These are phyloP conservation scores for Telmatherina bonti DNA, from an alignment of 2,797 vertebrate genomes.

Conservation along the genomic window DNA sequence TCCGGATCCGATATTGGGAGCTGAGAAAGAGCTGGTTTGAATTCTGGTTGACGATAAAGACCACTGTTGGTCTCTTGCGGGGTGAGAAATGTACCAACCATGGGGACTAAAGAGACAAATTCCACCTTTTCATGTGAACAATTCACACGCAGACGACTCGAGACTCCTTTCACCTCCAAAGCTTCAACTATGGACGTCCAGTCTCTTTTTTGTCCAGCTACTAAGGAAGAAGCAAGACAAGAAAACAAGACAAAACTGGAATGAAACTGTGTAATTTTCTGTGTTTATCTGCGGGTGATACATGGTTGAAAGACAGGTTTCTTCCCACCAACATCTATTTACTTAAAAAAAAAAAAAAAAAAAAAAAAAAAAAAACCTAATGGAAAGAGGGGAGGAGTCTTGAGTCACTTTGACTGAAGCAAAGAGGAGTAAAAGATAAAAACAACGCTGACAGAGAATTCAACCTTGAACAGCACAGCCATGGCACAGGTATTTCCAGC, in stretches of 20 bases:
- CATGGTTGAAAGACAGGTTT: background rate
- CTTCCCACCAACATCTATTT: background rate
- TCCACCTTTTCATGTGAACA: background rate
- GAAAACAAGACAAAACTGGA: background rate
- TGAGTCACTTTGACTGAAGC: no score
- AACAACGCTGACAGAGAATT: no score
- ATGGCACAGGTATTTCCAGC: no score
- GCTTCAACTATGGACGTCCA: background rate
- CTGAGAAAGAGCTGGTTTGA: background rate
- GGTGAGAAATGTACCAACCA: background rate
- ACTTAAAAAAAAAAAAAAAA: background rate
- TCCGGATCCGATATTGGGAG: background rate
- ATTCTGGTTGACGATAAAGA: background rate
- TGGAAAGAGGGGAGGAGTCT: no score
- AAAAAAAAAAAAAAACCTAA: no score
- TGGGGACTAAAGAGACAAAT: background rate
- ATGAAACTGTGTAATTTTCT: background rate
- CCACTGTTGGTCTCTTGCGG: background rate
- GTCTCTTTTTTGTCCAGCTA: background rate
- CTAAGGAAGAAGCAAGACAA: background rate
- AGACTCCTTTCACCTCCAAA: background rate
- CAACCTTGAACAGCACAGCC: no score
- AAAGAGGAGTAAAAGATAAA: no score
- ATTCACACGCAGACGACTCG: background rate
- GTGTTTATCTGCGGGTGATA: background rate